Base-by-base conservation (phyloP, 2,888 invertebrate genomes). In the Hirtodrosophila confusa region DNA sequence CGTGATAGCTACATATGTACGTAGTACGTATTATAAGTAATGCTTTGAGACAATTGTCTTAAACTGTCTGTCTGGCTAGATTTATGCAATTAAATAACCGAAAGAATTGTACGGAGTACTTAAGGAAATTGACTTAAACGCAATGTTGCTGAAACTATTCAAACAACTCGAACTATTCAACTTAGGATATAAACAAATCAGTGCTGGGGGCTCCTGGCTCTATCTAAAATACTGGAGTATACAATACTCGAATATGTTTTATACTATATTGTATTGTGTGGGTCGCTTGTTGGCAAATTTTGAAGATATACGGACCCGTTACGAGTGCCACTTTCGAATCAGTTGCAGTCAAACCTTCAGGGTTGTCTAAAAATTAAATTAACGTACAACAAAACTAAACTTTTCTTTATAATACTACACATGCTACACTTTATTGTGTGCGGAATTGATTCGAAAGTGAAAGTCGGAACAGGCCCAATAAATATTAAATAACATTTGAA, bases 401-500 rank as follows among this genome's bases (percentile, higher is more conserved):
- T 27, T 27, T 27, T 3, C 3, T 27, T 17, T 17, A 17, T 17
- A 17, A 17, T 17, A 1, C 17, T 17, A 17, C 17, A 17, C 17
- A 1, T 17, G 17, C 17, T 17, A 17, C 17, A 17, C 17, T 1
- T 1, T 2, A 1, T 17, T 17, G 17, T 17, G 17, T 27, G 27
- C 4, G 27, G 6, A 5, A 27, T 27, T 27, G 27, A 27, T 27
- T 27, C 6, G 6, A 27, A 27, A 27, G 27, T 27, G 27, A 5
- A 27, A 3, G 6, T 5, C 27, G 6, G 27, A 27, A 6, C 4
- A 27, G 27, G 5, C 6, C 27, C 6, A 6, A 27, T 27, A 85
- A 84, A 31, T 70, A 84, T 85, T 85, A 84, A 86, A 80, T 85
- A 84, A 84, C 84, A 84, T 84, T 85, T 82, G 78, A 71, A 72